phyloP scores from a whole-genome alignment of 1,140 invertebrate genomes.

The Penaeus chinensis region DNA sequence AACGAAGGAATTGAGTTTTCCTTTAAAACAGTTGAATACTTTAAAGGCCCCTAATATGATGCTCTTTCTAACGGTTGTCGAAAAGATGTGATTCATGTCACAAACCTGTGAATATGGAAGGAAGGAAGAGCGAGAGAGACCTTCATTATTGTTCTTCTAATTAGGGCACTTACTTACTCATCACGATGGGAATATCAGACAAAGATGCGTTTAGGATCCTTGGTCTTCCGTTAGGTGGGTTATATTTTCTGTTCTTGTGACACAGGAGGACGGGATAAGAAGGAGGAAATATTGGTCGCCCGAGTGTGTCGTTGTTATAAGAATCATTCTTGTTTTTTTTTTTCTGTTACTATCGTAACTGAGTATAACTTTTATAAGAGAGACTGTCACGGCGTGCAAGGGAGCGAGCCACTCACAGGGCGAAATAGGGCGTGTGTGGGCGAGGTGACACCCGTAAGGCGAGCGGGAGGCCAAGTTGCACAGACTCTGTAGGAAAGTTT shows the following conservation, averaged over 20 bases:
- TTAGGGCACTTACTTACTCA: background rate
- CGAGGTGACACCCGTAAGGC: too few species aligned
- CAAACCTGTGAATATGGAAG: constrained; percentile 7
- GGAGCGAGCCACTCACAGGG: too few species aligned
- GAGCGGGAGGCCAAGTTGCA: too few species aligned
- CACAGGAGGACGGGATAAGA: background rate
- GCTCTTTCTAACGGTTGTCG: background rate
- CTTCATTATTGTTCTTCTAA: background rate
- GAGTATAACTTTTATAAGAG: too few species aligned
- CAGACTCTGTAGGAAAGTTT: too few species aligned
- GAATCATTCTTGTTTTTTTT: too few species aligned
- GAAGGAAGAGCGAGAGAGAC: background rate
- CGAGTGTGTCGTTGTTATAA: background rate
- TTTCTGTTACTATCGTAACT: too few species aligned
- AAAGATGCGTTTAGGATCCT: constrained; percentile 21
- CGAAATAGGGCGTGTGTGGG: too few species aligned
- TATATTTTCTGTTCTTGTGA: background rate
- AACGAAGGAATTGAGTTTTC: background rate
- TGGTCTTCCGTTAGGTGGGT: constrained; percentile 2
- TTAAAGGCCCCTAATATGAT: background rate
- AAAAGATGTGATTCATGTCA: constrained; percentile 15
- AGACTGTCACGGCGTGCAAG: too few species aligned
- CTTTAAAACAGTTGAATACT: background rate
- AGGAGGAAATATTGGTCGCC: background rate
- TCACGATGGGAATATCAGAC: constrained; percentile 22